A percentile compares a stretch with the other conserved stretches of the same genome.
Evolutionary conservation across 1,140 invertebrate genomes (phyloP).

Genomic region (Ceratina japonica): DNA sequence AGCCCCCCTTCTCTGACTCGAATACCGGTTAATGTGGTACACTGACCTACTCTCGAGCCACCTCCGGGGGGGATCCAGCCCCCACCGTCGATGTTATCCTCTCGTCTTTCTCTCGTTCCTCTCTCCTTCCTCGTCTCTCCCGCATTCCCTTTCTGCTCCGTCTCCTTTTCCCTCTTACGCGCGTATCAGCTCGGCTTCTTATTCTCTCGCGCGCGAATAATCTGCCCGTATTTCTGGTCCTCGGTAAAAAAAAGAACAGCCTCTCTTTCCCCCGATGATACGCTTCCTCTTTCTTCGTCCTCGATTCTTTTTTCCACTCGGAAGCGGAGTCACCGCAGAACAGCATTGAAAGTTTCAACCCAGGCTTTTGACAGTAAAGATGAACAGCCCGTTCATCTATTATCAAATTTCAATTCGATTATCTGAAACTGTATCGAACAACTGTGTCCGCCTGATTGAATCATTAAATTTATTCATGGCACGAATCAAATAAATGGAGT

Average conservation of each 20-base stretch:
- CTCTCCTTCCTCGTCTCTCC: conserved; percentile 57
- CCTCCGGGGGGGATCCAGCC: conserved; percentile 42
- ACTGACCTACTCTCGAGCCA: conserved; percentile 78
- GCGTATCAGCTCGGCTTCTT: conserved; percentile 3
- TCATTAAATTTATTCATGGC: background rate
- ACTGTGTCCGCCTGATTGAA: too few relatives aligned
- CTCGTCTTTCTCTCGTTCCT: conserved; percentile 61
- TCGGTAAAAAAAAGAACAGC: background rate
- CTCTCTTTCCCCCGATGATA: background rate
- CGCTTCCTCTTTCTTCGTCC: conserved; percentile 37
- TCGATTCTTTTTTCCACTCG: background rate
- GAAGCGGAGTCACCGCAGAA: background rate
- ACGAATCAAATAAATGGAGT: background rate
- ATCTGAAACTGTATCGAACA: too few relatives aligned
- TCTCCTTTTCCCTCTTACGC: background rate
- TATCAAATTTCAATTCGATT: too few relatives aligned
- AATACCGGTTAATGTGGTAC: conserved; percentile 78
- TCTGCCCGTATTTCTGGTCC: background rate
- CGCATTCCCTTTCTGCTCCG: conserved; percentile 60
- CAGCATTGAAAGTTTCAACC: conserved; percentile 1
- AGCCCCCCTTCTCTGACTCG: conserved; percentile 53
- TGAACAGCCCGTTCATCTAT: too few relatives aligned
- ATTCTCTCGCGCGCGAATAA: conserved; percentile 1
- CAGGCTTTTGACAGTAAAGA: too few relatives aligned
- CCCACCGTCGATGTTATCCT: conserved; percentile 62